Conservation (phyloP, 2,797 vertebrate species). For the Glyptemys insculpta region DNA sequence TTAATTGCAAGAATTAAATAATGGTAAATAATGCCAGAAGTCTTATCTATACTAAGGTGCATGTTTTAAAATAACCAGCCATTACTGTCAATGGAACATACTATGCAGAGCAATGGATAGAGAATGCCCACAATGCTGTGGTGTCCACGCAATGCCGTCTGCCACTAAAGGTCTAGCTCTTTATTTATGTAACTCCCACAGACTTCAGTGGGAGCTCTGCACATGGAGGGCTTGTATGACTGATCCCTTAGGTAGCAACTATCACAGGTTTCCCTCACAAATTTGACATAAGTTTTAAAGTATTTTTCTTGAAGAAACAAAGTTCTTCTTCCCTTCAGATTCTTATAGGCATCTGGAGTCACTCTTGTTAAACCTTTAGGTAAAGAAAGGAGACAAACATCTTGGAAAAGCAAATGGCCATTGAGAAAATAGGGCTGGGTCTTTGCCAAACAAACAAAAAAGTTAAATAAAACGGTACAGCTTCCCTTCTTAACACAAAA, state of each 20-base stretch:
- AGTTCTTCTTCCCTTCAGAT: slow-evolving; percentile 13
- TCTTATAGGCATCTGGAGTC: not conserved
- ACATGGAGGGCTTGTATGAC: not conserved
- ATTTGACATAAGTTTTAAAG: not conserved
- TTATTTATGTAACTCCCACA: not conserved
- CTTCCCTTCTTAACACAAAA: not conserved
- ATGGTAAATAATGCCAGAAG: not conserved
- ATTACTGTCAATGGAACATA: not conserved
- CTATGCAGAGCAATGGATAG: not conserved
- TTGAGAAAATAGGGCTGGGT: not conserved
- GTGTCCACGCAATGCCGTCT: not conserved
- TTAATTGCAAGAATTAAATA: not conserved
- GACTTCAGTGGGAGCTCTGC: not conserved
- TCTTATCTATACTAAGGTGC: not conserved
- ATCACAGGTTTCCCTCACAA: not conserved
- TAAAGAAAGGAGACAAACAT: not conserved
- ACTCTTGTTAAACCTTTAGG: not conserved
- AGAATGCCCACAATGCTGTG: not conserved
- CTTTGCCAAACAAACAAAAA: not conserved
- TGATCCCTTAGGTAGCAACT: not conserved
- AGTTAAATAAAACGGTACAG: not conserved
- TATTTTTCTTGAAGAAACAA: slow-evolving; percentile 2
- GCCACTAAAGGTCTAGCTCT: not conserved
- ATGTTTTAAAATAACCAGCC: not conserved
- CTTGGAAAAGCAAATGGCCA: slow-evolving; percentile 11